Base-by-base conservation (phyloP, 2,888 invertebrate species). In the Macaria notata region DNA sequence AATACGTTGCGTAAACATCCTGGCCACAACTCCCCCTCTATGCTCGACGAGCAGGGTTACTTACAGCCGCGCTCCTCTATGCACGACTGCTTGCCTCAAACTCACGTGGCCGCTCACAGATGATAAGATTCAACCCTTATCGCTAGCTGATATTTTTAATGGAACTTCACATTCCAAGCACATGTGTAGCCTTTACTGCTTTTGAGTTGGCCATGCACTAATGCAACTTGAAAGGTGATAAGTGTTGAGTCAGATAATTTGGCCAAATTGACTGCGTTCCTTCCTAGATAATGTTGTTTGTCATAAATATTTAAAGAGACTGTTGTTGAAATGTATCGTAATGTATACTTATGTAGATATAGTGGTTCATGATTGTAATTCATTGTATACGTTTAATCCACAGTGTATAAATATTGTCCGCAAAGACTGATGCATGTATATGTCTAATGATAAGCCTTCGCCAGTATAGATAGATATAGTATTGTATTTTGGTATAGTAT, bases 41-140 rank as follows among this genome's bases (percentile, higher is more conserved):
- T 90, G 82, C 80, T 92, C 55, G 92, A 92, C 54, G 92, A 92
- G 60, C 92, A 92, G 71, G 92, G 92, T 64, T 92, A 92, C 82
- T 86, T 92, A 75, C 90, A 91, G 71, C 92, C 92, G 61, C 87
- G 92, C 56, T 89, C 92, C 61, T 91, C 91, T 61, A 79, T 91
- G 63, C 91, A 91, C 73, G 91, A 91, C 69, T 88, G 90, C 81
- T 77, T 90, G 71, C 90, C 90, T 68, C 90, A 89, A 84, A 91
- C 90, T 71, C 91, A 91, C 81, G 79, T 86, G 76, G 75, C 77
- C 73, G 81, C 79, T 63, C 90, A 89, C 72, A 90, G 91, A 86
- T 87, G 84, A 87, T 87, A 88, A 88, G 79, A 75, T 79, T 70
- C 71, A 75, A 66, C 73, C 68, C 77, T 86, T 88, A 88, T 88